Percentiles rank a stretch among this genome's conserved stretches.
Evolutionary conservation across 2,797 vertebrate species (phyloP).

Genomic region (Varecia variegata): DNA sequence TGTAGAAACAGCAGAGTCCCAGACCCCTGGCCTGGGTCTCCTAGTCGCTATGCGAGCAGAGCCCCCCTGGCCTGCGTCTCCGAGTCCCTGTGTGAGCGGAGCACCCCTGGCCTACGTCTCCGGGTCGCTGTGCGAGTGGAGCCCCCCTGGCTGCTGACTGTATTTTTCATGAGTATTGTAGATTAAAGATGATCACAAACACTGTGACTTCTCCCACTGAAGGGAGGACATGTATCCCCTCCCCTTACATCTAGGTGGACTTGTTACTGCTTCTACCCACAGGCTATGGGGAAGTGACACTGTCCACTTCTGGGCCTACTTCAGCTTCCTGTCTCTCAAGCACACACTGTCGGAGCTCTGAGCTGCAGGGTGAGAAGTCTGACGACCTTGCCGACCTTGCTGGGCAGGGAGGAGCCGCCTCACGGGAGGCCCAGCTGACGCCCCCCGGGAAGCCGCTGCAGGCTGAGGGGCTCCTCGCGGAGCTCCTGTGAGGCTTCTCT

Average conservation of each 20-base stretch:
- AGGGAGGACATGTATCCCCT: background rate
- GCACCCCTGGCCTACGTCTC: background rate
- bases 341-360: background rate
- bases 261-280: background rate
- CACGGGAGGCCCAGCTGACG: rapidly evolving
- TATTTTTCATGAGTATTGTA: background rate
- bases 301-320: background rate
- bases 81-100: background rate
- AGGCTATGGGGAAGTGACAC: background rate
- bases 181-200: background rate
- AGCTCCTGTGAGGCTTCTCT: background rate
- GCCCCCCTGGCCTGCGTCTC: background rate
- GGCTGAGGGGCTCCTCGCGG: background rate
- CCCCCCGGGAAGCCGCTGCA: background rate
- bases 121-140: background rate
- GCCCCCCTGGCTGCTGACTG: background rate
- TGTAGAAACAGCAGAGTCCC: background rate
- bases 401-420: too few relatives aligned
- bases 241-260: background rate
- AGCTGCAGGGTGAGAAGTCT: background rate
- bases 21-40: background rate
- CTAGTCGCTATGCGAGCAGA: background rate
- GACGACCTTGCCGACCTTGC: background rate
- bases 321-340: background rate
- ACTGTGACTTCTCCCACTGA: background rate